Evolutionary conservation across 2,113 vertebrate genomes (phyloP).

Genomic region (Sprattus sprattus): DNA sequence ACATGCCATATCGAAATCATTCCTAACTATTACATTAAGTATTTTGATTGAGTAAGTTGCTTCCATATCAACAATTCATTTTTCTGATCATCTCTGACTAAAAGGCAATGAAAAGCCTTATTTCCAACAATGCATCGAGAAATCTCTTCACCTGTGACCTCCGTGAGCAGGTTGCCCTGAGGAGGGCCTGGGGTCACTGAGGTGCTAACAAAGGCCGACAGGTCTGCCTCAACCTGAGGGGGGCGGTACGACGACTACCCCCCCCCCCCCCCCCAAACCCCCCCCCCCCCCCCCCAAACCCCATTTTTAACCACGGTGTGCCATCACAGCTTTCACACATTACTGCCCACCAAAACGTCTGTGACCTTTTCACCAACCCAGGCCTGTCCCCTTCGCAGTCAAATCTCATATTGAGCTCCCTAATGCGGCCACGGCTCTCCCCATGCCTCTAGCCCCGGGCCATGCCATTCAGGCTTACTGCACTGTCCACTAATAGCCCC

Average conservation of each 20-base stretch:
- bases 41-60: not conserved
- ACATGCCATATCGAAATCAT: not conserved
- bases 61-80: not conserved
- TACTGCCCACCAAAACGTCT: slow-evolving; percentile 65
- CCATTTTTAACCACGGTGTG: slow-evolving; percentile 52
- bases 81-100: not conserved
- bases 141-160: not conserved
- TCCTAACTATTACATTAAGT: not conserved
- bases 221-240: not conserved
- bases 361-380: slow-evolving; percentile 72
- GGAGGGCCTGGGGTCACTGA: not conserved
- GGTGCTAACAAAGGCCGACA: slow-evolving; percentile 18
- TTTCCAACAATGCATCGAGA: not conserved
- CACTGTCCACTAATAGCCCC: slow-evolving; percentile 66
- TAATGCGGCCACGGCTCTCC: slow-evolving; percentile 61
- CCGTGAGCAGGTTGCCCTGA: not conserved
- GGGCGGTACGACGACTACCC: not conserved
- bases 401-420: slow-evolving; percentile 74
- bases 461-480: slow-evolving; percentile 62
- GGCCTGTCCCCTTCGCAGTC: slow-evolving; percentile 69
- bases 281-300: not conserved
- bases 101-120: not conserved
- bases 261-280: not conserved
- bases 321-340: slow-evolving; percentile 68
- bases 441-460: slow-evolving; percentile 61